Evolutionary conservation across 2,113 vertebrate species (phyloP).

Genomic region (Chascanopsetta lugubris): DNA sequence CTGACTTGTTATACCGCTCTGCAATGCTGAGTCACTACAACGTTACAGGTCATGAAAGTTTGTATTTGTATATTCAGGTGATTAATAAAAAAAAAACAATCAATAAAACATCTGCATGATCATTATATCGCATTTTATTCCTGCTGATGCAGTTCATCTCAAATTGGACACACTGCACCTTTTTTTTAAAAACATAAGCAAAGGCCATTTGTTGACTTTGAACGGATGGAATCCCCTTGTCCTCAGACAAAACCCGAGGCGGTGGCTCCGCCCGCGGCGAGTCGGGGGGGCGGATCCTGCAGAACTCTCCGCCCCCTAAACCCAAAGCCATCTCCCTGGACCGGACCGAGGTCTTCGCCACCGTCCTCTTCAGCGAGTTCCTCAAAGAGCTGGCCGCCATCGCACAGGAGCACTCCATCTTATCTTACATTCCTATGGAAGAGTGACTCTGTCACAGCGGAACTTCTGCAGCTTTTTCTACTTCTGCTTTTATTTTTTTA

Average conservation of each 20-base stretch:
- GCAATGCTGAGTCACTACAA: too few relatives aligned
- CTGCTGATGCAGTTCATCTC: constrained; percentile 7
- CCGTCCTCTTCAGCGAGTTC: constrained; percentile 94
- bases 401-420: constrained; percentile 94
- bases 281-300: constrained; percentile 64
- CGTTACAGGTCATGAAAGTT: too few relatives aligned
- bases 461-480: too few relatives aligned
- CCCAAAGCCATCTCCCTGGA: constrained; percentile 81
- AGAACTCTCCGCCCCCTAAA: constrained; percentile 75
- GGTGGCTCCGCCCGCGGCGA: constrained; percentile 71
- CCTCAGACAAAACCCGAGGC: constrained; percentile 62
- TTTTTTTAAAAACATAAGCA: too few relatives aligned
- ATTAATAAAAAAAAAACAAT: too few relatives aligned
- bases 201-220: too few relatives aligned
- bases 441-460: constrained; percentile 75
- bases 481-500: too few relatives aligned
- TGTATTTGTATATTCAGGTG: too few relatives aligned
- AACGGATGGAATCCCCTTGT: not conserved
- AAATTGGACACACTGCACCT: too few relatives aligned
- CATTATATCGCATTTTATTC: too few relatives aligned
- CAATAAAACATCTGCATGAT: too few relatives aligned
- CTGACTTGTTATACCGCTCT: too few relatives aligned
- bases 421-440: constrained; percentile 86
- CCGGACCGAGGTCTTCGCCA: constrained; percentile 88
- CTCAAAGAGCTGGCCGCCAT: constrained; percentile 96